These are phyloP conservation scores for Augiades crinisus DNA, from an alignment of 2,888 invertebrate species.

Conservation along the genomic window DNA sequence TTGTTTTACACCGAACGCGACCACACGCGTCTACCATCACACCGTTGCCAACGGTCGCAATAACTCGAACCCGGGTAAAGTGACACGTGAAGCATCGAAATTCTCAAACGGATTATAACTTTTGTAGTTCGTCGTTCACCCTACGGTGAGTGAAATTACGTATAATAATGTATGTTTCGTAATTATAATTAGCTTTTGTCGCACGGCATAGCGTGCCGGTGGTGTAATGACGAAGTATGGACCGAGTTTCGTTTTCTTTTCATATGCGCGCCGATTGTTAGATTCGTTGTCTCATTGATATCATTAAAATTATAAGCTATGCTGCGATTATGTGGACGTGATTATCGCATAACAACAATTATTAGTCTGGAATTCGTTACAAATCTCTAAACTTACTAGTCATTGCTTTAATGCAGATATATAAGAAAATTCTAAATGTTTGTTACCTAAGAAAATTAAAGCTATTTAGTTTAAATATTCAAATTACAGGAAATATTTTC, in stretches of 20 bases:
- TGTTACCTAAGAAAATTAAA: not conserved
- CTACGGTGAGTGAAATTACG: constrained; percentile 56
- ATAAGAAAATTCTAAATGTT: not conserved
- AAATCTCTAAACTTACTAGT: not conserved
- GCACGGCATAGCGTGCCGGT: constrained; percentile 41
- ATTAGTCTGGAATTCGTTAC: constrained; percentile 8
- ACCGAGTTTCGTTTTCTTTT: constrained; percentile 37
- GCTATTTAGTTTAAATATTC: no score
- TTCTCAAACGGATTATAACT: constrained; percentile 53
- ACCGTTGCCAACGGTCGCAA: constrained; percentile 2
- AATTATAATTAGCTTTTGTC: constrained; percentile 30
- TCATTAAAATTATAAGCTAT: constrained; percentile 17
- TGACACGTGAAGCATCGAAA: constrained; percentile 50
- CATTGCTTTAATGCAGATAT: not conserved
- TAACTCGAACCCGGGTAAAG: constrained; percentile 37
- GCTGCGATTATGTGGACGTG: constrained; percentile 11
- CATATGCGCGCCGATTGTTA: constrained; percentile 18
- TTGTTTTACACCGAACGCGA: constrained; percentile 58
- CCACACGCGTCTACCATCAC: constrained; percentile 43
- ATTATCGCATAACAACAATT: constrained; percentile 6
- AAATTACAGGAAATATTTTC: not conserved
- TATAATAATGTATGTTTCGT: constrained; percentile 14
- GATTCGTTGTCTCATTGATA: constrained; percentile 19
- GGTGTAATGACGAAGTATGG: constrained; percentile 20
- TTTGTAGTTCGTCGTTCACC: constrained; percentile 51